Evolutionary conservation across 2,888 invertebrate species (phyloP).

Genomic region (Hecatera dysodea): DNA sequence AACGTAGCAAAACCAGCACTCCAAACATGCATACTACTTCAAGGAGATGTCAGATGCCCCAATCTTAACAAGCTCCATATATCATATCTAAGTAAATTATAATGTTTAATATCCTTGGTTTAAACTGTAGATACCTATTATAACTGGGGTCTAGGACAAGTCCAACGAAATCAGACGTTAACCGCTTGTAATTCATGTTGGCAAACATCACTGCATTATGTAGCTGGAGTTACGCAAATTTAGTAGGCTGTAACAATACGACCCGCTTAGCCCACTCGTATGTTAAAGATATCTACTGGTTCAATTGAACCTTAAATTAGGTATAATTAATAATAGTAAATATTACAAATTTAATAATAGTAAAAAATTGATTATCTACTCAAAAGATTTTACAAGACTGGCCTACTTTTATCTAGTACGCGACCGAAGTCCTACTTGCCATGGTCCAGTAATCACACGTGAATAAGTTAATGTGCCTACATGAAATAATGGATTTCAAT

Average conservation of each 20-base stretch:
- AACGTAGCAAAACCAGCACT: background rate
- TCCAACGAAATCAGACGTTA: constrained; percentile 70
- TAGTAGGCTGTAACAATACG: constrained; percentile 74
- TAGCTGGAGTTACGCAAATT: constrained; percentile 72
- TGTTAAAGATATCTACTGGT: constrained; percentile 34
- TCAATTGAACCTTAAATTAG: constrained; percentile 10
- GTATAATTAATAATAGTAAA: constrained; percentile 2
- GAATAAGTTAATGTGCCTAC: constrained; percentile 14
- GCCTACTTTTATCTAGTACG: constrained; percentile 1
- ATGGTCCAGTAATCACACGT: constrained; percentile 27
- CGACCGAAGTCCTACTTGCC: constrained; percentile 20
- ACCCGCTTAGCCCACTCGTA: constrained; percentile 61
- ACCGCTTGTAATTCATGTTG: constrained; percentile 71
- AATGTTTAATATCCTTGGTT: constrained; percentile 65
- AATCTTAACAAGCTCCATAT: constrained; percentile 47
- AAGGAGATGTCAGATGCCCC: constrained; percentile 48
- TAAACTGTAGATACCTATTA: constrained; percentile 57
- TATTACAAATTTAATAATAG: background rate
- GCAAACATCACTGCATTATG: constrained; percentile 67
- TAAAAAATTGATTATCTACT: background rate
- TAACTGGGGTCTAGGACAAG: constrained; percentile 75
- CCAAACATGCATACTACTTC: constrained; percentile 1
- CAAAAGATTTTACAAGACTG: constrained; percentile 17
- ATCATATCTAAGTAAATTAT: constrained; percentile 60
- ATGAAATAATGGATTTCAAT: constrained; percentile 2